These are phyloP conservation scores for Drosophila asahinai DNA, from an alignment of 1,140 invertebrate species.

Conservation along the genomic window DNA sequence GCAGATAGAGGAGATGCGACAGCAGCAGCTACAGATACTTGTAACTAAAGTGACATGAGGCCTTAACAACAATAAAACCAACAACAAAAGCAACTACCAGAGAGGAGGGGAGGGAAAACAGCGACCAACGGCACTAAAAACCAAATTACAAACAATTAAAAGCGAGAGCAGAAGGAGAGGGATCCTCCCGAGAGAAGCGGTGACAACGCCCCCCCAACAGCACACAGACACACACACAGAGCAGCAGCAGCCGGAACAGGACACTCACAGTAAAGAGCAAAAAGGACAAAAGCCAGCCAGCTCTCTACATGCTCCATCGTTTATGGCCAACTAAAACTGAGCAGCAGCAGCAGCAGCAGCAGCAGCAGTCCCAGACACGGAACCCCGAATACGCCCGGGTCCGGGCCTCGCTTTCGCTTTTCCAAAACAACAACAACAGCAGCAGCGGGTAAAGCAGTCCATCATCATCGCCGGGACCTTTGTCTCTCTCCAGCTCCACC, in stretches of 20 bases:
- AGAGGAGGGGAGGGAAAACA: constrained; percentile 13
- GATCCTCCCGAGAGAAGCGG: constrained; percentile 35
- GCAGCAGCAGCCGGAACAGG: constrained; percentile 1
- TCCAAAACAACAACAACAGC: constrained; percentile 13
- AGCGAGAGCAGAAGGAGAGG: constrained; percentile 55
- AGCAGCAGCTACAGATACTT: constrained; percentile 61
- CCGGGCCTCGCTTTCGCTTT: constrained; percentile 3
- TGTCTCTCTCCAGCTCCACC: constrained; percentile 1
- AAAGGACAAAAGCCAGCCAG: constrained; percentile 17
- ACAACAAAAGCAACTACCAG: constrained; percentile 21
- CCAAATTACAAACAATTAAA: constrained; percentile 79
- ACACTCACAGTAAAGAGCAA: constrained; percentile 3
- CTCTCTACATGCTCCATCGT: constrained; percentile 47
- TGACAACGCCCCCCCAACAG: constrained; percentile 28
- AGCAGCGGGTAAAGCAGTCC: constrained; percentile 22
- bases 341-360: constrained; percentile 26
- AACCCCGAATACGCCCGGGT: constrained; percentile 10
- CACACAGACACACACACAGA: constrained; percentile 9
- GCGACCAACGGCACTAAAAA: constrained; percentile 69
- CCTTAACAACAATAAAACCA: constrained; percentile 69
- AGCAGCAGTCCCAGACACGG: constrained; percentile 19
- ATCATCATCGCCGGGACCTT: constrained; percentile 17
- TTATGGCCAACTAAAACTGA: constrained; percentile 77
- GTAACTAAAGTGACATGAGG: constrained; percentile 81
- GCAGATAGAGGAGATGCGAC: constrained; percentile 18